These are phyloP conservation scores for Lateolabrax maculatus DNA, from an alignment of 2,797 vertebrate genomes.

Conservation along the genomic window DNA sequence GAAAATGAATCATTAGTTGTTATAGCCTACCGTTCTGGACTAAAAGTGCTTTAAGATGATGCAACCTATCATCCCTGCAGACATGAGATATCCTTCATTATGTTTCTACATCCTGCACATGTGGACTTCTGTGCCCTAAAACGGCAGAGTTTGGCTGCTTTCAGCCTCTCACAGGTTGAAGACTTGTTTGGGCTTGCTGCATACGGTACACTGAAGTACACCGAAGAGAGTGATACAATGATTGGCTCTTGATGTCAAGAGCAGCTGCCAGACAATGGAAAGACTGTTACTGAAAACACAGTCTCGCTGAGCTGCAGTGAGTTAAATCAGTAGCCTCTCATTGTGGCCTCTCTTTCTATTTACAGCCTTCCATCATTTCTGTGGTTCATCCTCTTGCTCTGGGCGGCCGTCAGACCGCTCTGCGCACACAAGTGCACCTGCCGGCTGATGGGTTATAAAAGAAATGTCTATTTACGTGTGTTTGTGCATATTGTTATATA, in stretches of 20 bases:
- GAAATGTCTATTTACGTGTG: neutral
- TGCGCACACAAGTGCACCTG: too few relatives aligned
- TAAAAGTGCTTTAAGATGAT: neutral
- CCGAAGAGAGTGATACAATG: constrained; percentile 33
- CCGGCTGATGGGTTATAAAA: constrained; percentile 9
- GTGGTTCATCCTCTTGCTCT: constrained; percentile 30
- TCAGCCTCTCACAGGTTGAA: neutral
- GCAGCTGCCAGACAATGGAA: constrained; percentile 52
- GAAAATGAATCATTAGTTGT: neutral
- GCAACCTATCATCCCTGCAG: neutral
- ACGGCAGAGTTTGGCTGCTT: neutral
- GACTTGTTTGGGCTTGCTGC: constrained; percentile 57
- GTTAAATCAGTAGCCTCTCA: constrained; percentile 14
- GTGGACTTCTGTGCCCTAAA: neutral
- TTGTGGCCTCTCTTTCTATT: constrained; percentile 15
- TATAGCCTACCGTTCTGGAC: neutral
- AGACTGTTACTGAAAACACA: constrained; percentile 47
- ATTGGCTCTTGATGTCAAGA: constrained; percentile 53
- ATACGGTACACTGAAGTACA: neutral
- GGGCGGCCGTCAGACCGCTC: constrained; percentile 31
- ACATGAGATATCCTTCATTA: neutral
- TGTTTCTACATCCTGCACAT: neutral
- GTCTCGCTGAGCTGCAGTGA: constrained; percentile 8
- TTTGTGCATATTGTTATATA: constrained; percentile 26
- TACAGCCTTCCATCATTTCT: constrained; percentile 13